Evolutionary conservation across 2,113 vertebrate species (phyloP).

Genomic region (Salvelinus alpinus): DNA sequence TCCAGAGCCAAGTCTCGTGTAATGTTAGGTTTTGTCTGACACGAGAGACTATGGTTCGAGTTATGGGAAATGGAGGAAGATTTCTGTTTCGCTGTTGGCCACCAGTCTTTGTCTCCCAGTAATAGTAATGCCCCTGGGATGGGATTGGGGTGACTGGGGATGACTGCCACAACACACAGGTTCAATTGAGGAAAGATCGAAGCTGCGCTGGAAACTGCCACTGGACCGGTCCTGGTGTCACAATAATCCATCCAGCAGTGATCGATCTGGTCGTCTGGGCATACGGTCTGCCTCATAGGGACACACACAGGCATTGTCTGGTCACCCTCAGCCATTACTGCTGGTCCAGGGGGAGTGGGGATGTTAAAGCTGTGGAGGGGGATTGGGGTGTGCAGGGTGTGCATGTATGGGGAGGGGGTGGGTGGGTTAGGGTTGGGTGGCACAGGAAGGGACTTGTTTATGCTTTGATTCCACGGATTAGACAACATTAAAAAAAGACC

Average conservation of each 20-base stretch:
- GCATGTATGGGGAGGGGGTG: too few species aligned
- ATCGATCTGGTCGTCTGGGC: not conserved
- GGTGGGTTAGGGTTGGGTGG: constrained; percentile 20
- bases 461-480: constrained; percentile 64
- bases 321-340: not conserved
- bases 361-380: not conserved
- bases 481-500: constrained; percentile 17
- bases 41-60: not conserved
- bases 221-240: not conserved
- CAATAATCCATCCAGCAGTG: not conserved
- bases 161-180: not conserved
- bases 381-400: constrained; percentile 11
- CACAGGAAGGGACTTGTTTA: constrained; percentile 38
- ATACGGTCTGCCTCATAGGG: not conserved
- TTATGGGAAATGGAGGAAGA: not conserved
- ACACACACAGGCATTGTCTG: constrained; percentile 10
- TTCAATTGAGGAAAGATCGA: not conserved
- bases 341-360: constrained; percentile 9
- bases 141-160: not conserved
- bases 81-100: not conserved
- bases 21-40: too few species aligned
- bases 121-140: not conserved
- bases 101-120: not conserved
- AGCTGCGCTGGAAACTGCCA: not conserved
- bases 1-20: too few species aligned